Evolutionary conservation across 2,888 invertebrate genomes (phyloP).

Genomic region (Ceraclea dissimilis): DNA sequence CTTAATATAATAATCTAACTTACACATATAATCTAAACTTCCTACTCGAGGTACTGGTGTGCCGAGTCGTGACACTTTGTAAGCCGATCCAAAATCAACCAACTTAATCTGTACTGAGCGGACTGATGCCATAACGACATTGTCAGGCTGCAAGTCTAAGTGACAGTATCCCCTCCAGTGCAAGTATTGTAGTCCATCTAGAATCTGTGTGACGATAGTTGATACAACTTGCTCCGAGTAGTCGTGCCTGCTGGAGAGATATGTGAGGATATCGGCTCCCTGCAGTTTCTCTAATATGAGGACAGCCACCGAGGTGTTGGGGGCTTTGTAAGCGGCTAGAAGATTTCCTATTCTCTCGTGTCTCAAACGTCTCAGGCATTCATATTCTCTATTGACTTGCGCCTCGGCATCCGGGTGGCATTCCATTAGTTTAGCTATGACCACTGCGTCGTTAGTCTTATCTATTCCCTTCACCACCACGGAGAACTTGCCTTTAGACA

Average conservation of each 20-base stretch:
- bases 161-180: slow-evolving; percentile 91
- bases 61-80: slow-evolving; percentile 72
- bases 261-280: slow-evolving; percentile 86
- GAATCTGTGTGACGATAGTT: slow-evolving; percentile 74
- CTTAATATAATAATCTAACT: too few relatives aligned
- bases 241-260: slow-evolving; percentile 79
- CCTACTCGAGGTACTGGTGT: slow-evolving; percentile 62
- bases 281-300: slow-evolving; percentile 77
- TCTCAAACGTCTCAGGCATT: slow-evolving; percentile 69
- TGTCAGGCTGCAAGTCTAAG: slow-evolving; percentile 88
- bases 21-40: slow-evolving; percentile 67
- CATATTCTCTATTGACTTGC: slow-evolving; percentile 71
- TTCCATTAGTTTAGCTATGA: slow-evolving; percentile 79
- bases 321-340: slow-evolving; percentile 62
- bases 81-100: slow-evolving; percentile 86
- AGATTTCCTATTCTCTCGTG: slow-evolving; percentile 83
- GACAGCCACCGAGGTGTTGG: slow-evolving; percentile 59
- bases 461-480: slow-evolving; percentile 77
- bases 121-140: slow-evolving; percentile 84
- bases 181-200: slow-evolving; percentile 88
- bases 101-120: slow-evolving; percentile 82
- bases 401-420: slow-evolving; percentile 56
- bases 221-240: slow-evolving; percentile 92
- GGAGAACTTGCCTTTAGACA: slow-evolving; percentile 79
- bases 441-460: slow-evolving; percentile 63